Base-by-base conservation (phyloP, 1,140 invertebrate genomes). In the Zaprionus nigranus region DNA sequence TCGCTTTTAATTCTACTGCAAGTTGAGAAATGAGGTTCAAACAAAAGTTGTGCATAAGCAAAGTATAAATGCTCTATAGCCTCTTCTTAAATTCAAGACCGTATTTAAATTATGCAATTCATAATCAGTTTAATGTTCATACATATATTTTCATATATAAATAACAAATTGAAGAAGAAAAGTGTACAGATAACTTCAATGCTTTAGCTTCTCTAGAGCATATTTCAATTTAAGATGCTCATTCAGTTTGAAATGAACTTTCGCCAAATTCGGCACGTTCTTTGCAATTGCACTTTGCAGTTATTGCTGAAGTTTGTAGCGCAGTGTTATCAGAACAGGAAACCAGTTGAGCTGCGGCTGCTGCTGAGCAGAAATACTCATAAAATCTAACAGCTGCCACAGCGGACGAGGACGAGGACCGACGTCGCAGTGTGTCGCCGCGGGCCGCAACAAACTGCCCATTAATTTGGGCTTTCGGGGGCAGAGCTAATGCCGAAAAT, bases 311-410 rank as follows among this genome's bases (percentile, higher is more conserved):
- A 57, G 15, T 28, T 24, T 72, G 76, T 68, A 26, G 72, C 30
- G 12, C 40, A 69, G 81, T 80, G 78, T 84, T 62, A 26, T 43
- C 65, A 67, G 61, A 83, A 65, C 63, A 46, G 38, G 30, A 53
- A 72, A 84, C 66, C 72, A 62, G 77, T 75, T 58, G 46, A 30
- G 60, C 56, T 59, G 38, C 59, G n/a, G 22, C 24, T 26, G 20
- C 30, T 34, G 46, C 46, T 51, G 26, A 12, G 46, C 51, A 11
- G 11, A 40, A 64, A 64, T 28, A 64, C 56, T 46, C 40, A n/a
- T 46, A 54, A 84, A 84, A 87, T 87, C 84, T 87, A 87, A 87
- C 84, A 87, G 84, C 84, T 88, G 84, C 84, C 70, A 66, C 65
- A 58, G 73, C 76, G 59, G 65, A 46, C 40, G 7, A 17, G 0